These are phyloP conservation scores for Lampris incognitus DNA, from an alignment of 2,113 vertebrate species.

Conservation along the genomic window DNA sequence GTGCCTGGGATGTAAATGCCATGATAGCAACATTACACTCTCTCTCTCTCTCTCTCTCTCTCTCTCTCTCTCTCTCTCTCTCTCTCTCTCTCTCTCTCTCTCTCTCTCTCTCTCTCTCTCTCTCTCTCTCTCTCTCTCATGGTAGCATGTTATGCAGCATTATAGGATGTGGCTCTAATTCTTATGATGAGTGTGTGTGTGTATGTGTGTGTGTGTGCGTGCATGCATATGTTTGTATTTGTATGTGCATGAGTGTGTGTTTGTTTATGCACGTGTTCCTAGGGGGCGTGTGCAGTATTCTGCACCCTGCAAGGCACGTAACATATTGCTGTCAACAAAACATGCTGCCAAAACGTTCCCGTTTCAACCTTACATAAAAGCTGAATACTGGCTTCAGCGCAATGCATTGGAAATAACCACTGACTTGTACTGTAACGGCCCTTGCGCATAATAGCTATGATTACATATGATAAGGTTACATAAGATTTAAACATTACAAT, in stretches of 20 bases:
- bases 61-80: conserved; percentile 31
- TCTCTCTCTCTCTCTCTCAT: conserved; percentile 47
- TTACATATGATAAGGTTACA: background rate
- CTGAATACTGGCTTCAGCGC: background rate
- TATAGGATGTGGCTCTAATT: conserved; percentile 67
- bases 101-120: conserved; percentile 55
- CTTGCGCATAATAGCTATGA: background rate
- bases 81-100: conserved; percentile 40
- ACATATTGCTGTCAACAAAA: conserved; percentile 22
- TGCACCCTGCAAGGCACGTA: conserved; percentile 19
- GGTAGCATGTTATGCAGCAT: conserved; percentile 54
- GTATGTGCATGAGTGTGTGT: conserved; percentile 8
- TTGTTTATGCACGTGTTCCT: conserved; percentile 4
- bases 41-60: background rate
- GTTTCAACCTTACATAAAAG: background rate
- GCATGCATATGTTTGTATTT: conserved; percentile 20
- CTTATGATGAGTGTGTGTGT: conserved; percentile 54
- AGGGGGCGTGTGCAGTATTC: conserved; percentile 38
- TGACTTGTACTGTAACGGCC: background rate
- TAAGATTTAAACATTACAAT: too few species aligned
- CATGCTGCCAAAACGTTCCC: background rate
- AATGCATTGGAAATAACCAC: background rate
- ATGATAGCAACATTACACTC: conserved; percentile 40
- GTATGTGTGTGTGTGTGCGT: conserved; percentile 49
- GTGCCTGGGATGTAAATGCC: conserved; percentile 53